phyloP scores from a whole-genome alignment of 2,888 invertebrate genomes.

The Anthoptus insignis region DNA sequence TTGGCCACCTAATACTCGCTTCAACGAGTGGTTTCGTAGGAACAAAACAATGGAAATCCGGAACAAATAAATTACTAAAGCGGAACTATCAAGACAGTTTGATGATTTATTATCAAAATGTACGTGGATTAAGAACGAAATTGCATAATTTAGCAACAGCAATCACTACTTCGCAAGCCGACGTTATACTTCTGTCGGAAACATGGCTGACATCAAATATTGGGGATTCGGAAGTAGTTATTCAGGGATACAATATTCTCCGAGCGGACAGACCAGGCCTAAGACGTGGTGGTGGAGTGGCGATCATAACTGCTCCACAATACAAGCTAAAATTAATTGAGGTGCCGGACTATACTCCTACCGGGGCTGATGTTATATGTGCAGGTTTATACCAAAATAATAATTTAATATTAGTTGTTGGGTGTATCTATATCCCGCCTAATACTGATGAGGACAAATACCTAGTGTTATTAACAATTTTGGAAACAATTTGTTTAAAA shows the following conservation, averaged over 20 bases:
- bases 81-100: not conserved
- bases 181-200: not conserved
- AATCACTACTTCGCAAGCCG: not conserved
- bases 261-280: no score
- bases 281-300: no score
- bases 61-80: not conserved
- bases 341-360: not conserved
- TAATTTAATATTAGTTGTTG: not conserved
- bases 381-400: not conserved
- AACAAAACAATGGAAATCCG: not conserved
- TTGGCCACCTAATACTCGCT: not conserved
- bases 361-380: not conserved
- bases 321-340: not conserved
- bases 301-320: not conserved
- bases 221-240: no score
- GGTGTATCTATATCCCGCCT: not conserved
- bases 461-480: not conserved
- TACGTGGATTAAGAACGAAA: not conserved
- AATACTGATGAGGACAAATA: not conserved
- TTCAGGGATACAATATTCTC: no score
- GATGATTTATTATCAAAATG: not conserved
- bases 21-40: not conserved
- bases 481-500: not conserved
- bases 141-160: not conserved
- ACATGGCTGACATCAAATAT: not conserved